Conservation (phyloP, 2,888 invertebrate genomes). For the Pseudoips prasinana region DNA sequence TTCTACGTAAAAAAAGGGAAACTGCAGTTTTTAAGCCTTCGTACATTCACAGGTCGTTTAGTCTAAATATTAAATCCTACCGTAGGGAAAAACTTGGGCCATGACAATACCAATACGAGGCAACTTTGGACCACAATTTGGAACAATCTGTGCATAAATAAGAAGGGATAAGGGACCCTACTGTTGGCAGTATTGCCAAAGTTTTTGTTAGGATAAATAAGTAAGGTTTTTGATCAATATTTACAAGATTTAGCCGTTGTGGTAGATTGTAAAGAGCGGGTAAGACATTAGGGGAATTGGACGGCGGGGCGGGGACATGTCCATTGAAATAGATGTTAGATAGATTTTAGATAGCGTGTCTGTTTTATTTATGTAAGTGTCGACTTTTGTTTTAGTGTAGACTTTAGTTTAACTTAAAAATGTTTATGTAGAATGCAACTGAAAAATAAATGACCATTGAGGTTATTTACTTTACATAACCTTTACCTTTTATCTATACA, state of each 20-base stretch:
- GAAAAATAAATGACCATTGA: too few species aligned
- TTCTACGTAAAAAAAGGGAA: too few species aligned
- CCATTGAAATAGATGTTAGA: slow-evolving; percentile 15
- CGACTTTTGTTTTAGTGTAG: too few species aligned
- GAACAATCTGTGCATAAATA: slow-evolving; percentile 32
- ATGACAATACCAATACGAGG: slow-evolving; percentile 10
- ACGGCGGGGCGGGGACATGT: slow-evolving; percentile 36
- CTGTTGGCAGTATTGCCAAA: slow-evolving; percentile 23
- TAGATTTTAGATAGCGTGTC: background rate
- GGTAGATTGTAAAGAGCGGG: background rate
- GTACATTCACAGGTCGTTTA: slow-evolving; percentile 24
- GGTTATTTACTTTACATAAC: too few species aligned
- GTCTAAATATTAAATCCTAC: slow-evolving; percentile 28
- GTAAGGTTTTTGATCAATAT: slow-evolving; percentile 38
- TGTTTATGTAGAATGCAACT: too few species aligned
- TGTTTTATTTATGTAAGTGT: background rate
- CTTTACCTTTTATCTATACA: too few species aligned
- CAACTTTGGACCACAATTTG: slow-evolving; percentile 19
- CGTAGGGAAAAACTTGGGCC: slow-evolving; percentile 18
- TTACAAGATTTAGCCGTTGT: slow-evolving; percentile 31
- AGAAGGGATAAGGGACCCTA: slow-evolving; percentile 9
- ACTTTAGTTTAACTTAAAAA: too few species aligned
- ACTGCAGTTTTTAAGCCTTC: background rate
- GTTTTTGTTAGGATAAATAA: slow-evolving; percentile 27
- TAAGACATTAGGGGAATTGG: slow-evolving; percentile 51